Base-by-base conservation (phyloP, 2,888 invertebrate species). In the Myathropa florea region DNA sequence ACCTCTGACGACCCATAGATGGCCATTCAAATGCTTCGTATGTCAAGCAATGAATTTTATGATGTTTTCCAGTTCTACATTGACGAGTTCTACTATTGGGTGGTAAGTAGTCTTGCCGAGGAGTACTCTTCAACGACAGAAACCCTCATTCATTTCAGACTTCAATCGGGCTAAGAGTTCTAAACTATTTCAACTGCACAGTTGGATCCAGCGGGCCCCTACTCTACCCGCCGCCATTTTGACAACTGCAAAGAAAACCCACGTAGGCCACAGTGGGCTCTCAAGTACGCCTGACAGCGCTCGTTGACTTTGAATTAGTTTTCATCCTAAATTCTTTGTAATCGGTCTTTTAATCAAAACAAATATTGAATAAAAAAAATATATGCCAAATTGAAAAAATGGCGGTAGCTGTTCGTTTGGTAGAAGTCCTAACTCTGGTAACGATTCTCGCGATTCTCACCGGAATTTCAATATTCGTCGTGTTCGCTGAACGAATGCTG, bases 351-450 rank as follows among this genome's bases (percentile, higher is more conserved):
- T 57, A 18, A 24, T 0, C 14, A 55, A 63, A 72, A n/a, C 18
- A 24, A n/a, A 46, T 28, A 28, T 21, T 10, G 57, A 68, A 83
- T 46, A 55, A 24, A 60, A 87, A 67, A 71, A 81, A 65, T 9
- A 30, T n/a, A 9, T 57, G n/a, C n/a, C 12, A 14, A 14, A 57
- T 57, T 9, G 23, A 68, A 63, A 73, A 64, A 64, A 88, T 88
- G 88, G 76, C 85, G n/a, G 88, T 88, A 53, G 88, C 88, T 18
- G 88, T 88, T 64, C 88, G 83, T 39, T 81, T 88, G 53, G 80
- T 88, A 1, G 88, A 88, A 63, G 86, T 88, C n/a, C 81, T 88
- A 12, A 81, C 88, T 0, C 28, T 88, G 9, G 57, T 88, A 10
- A 88, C 88, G 0, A 23, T 88, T 1, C 61, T 88, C 21, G 88